Base-by-base conservation (phyloP, 2,888 invertebrate genomes). In the Tetropium fuscum region DNA sequence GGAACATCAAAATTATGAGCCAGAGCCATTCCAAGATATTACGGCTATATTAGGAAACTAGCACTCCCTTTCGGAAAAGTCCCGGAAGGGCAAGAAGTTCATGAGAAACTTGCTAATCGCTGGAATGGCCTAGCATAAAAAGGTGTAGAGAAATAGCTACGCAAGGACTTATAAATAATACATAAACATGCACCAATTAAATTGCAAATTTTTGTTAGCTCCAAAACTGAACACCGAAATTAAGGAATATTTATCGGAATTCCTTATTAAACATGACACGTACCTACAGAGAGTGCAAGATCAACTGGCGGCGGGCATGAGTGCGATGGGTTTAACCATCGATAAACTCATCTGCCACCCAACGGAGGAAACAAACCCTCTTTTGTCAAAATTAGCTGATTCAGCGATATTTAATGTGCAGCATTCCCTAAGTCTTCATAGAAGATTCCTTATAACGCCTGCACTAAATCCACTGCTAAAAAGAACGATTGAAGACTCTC, bases 401-500 rank as follows among this genome's bases (percentile, higher is more conserved):
- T 27, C 27, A n/a, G 27, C 27, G 2, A n/a, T n/a, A n/a, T n/a
- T n/a, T n/a, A n/a, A 27, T 27, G 27, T 27, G 6, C 27, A 10
- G 2, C 30, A 30, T 30, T 30, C 30, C n/a, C 2, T 30, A 10
- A 30, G 30, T 5, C n/a, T 30, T 2, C 10, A 30, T 30, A 30
- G 5, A 10, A 30, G 30, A 30, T 30, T 30, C 11, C 10, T 30
- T 11, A 30, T 30, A 30, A 30, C 11, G 30, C 30, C 30, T 5
- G 10, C 2, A 11, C 30, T 10, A 10, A 25, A 18, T 18, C 41
- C 41, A 18, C 11, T 11, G 6, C 22, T 41, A 2, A 41, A 41
- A 10, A 41, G 19, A 41, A 41, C 20, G n/a, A 18, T 41, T 15
- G 41, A 41, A 19, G 20, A 41, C 11, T 19, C 41, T 19, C 20